Evolutionary conservation across 2,888 invertebrate genomes (phyloP).

Genomic region (Phortica okadai): DNA sequence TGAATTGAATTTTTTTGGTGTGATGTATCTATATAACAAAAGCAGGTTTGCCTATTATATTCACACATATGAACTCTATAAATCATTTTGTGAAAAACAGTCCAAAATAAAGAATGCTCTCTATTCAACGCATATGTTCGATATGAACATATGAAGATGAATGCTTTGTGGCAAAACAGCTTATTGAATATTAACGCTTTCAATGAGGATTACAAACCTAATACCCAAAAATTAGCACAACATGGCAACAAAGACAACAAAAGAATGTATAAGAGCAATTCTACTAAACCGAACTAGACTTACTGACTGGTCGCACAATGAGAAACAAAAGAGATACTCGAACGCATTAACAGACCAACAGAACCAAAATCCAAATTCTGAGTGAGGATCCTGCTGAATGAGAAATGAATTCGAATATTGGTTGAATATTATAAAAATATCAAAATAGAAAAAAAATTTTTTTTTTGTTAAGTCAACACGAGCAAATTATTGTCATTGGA

Average conservation of each 20-base stretch:
- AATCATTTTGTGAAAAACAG: no score
- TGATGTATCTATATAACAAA: no score
- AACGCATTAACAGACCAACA: background rate
- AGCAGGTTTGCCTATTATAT: no score
- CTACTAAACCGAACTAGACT: background rate
- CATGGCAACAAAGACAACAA: background rate
- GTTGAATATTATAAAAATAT: background rate
- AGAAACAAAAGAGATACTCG: background rate
- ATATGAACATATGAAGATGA: background rate
- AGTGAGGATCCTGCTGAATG: background rate
- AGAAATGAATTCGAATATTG: background rate
- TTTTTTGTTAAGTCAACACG: background rate
- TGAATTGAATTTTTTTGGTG: no score
- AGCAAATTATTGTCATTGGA: slow-evolving; percentile 1
- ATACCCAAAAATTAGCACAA: slow-evolving; percentile 27
- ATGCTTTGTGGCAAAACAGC: background rate
- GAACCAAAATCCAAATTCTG: background rate
- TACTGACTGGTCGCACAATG: slow-evolving; percentile 15
- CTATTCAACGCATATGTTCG: no score
- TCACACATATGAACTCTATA: no score
- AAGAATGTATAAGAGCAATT: background rate
- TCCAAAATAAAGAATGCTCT: no score
- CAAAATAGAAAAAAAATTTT: background rate
- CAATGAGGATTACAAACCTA: slow-evolving; percentile 9
- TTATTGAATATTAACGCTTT: background rate